phyloP scores from a whole-genome alignment of 2,888 invertebrate species.

The Mylabris sibirica region DNA sequence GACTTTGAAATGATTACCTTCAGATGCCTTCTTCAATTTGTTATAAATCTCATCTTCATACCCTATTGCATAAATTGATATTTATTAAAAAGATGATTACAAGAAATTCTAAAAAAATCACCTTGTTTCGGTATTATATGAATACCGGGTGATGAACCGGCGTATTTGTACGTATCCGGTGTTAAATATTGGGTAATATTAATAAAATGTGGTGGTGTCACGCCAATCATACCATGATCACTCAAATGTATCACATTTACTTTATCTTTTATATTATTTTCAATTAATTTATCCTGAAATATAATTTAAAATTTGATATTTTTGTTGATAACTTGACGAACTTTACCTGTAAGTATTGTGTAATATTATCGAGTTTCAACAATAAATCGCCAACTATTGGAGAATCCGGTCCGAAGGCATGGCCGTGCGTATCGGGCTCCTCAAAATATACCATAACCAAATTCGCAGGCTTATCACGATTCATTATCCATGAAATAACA shows the following conservation, averaged over 20 bases:
- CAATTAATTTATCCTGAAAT: conserved; percentile 61
- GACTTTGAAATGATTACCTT: conserved; percentile 64
- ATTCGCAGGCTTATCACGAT: conserved; percentile 70
- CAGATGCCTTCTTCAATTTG: conserved; percentile 60
- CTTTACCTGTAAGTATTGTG: conserved; percentile 64
- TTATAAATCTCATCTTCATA: conserved; percentile 62
- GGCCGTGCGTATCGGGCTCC: conserved; percentile 73
- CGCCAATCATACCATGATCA: conserved; percentile 76
- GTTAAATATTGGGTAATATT: conserved; percentile 65
- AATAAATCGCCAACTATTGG: conserved; percentile 57
- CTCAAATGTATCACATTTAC: conserved; percentile 74
- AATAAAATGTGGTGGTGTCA: conserved; percentile 65
- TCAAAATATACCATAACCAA: conserved; percentile 74
- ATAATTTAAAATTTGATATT: not conserved
- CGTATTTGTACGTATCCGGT: conserved; percentile 61
- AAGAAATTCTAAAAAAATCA: not conserved
- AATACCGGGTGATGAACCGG: conserved; percentile 66
- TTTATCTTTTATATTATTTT: conserved; percentile 62
- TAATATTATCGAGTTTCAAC: conserved; percentile 63
- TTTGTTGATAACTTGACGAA: not conserved
- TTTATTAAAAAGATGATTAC: too few species aligned
- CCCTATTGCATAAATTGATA: conserved; percentile 50
- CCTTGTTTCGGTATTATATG: conserved; percentile 68
- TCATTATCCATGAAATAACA: conserved; percentile 67
- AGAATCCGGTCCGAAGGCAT: conserved; percentile 67